These are phyloP conservation scores for Bergia puertoricense DNA, from an alignment of 92 coral and sea anemone species.

Conservation along the genomic window DNA sequence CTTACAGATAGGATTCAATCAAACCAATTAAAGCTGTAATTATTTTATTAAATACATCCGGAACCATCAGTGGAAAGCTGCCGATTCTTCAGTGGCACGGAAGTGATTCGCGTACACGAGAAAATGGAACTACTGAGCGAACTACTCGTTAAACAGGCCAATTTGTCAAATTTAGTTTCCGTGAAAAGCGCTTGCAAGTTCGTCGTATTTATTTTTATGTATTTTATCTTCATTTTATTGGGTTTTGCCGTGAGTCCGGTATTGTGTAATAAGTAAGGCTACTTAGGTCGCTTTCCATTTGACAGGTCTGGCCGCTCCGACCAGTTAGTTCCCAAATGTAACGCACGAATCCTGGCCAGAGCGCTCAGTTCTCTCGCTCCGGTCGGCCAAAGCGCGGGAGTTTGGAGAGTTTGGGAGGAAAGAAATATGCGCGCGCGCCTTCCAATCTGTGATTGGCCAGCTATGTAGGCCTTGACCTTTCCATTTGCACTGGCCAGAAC, in stretches of 20 bases:
- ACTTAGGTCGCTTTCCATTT: too few species aligned
- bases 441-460: too few species aligned
- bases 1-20: conserved; percentile 14
- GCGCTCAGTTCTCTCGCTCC: too few species aligned
- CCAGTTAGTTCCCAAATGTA: too few species aligned
- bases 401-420: too few species aligned
- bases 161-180: neutral
- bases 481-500: too few species aligned
- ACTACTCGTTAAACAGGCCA: neutral
- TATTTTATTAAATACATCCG: conserved; percentile 26
- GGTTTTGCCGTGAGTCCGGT: neutral
- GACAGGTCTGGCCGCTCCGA: too few species aligned
- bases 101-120: too few species aligned
- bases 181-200: neutral
- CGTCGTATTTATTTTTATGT: neutral
- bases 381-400: too few species aligned
- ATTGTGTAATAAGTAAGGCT: neutral
- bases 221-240: neutral
- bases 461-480: too few species aligned
- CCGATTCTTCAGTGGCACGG: neutral
- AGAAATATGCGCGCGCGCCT: too few species aligned
- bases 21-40: neutral
- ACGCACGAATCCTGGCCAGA: too few species aligned
- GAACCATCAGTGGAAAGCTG: neutral
- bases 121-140: neutral